Percentiles rank a stretch among this genome's conserved stretches.
These are phyloP conservation scores for Caenorhabditis imperialis DNA, from an alignment of 2,888 invertebrate genomes.

Conservation along the genomic window DNA sequence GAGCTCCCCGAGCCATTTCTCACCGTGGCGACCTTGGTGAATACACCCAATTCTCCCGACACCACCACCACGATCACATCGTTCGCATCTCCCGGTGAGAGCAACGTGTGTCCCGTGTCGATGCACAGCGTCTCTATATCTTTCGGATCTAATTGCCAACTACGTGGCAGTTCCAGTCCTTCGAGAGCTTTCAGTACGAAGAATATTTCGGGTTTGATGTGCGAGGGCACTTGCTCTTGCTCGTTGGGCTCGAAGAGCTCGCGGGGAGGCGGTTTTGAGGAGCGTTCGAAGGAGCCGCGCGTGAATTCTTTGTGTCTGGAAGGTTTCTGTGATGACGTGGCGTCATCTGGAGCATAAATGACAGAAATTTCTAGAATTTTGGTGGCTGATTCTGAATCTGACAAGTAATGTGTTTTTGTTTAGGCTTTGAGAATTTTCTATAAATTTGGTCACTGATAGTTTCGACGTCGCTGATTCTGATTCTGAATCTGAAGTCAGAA, in stretches of 20 bases:
- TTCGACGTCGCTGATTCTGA: no score
- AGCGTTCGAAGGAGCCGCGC: slow-evolving; percentile 10
- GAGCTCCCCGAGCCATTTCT: background rate
- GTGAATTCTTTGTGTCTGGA: no score
- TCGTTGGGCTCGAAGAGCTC: slow-evolving; percentile 41
- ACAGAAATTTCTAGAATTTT: no score
- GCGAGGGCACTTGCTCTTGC: slow-evolving; percentile 23
- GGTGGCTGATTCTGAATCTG: no score
- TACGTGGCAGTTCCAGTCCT: slow-evolving; percentile 40
- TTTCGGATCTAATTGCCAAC: slow-evolving; percentile 42
- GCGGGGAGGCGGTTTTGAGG: slow-evolving; percentile 15
- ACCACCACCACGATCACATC: slow-evolving; percentile 47
- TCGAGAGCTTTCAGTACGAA: slow-evolving; percentile 50
- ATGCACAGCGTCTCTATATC: slow-evolving; percentile 44
- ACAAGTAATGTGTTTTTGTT: no score
- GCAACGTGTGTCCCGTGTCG: slow-evolving; percentile 10
- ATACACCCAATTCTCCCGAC: slow-evolving; percentile 40
- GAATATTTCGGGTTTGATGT: slow-evolving; percentile 52
- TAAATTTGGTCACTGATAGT: no score
- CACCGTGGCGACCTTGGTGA: slow-evolving; percentile 19
- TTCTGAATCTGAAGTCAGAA: no score
- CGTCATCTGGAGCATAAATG: no score
- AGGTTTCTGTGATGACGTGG: no score
- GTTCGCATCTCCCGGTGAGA: slow-evolving; percentile 36
- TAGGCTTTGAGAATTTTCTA: no score